phyloP scores from a whole-genome alignment of 2,797 vertebrate species.

The Sandelia bainsii region DNA sequence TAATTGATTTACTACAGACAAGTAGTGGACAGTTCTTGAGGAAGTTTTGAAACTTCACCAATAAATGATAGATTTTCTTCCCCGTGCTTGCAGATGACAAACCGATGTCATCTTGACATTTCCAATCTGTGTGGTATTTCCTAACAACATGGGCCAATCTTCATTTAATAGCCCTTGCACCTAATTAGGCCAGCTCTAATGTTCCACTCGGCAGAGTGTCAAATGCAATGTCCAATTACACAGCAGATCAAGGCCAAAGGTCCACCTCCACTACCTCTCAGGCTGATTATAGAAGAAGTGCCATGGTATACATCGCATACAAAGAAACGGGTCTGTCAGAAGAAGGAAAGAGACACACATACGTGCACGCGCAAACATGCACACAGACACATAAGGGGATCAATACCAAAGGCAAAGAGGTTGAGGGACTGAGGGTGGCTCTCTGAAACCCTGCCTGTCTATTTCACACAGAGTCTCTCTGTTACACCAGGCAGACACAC shows the following conservation, averaged over 20 bases:
- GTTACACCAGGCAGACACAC: slow-evolving; percentile 67
- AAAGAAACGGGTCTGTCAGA: slow-evolving; percentile 64
- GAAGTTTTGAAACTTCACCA: slow-evolving; percentile 73
- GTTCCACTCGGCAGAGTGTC: slow-evolving; percentile 84
- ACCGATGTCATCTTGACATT: slow-evolving; percentile 79
- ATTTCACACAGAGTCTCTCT: slow-evolving; percentile 79
- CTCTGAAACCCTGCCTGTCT: slow-evolving; percentile 71
- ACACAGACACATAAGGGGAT: slow-evolving; percentile 63
- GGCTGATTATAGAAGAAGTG: slow-evolving; percentile 79
- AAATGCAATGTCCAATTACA: slow-evolving; percentile 87
- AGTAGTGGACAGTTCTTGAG: slow-evolving; percentile 56
- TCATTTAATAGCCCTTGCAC: slow-evolving; percentile 81
- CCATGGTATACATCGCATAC: slow-evolving; percentile 64
- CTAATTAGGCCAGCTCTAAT: slow-evolving; percentile 86
- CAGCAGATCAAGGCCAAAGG: slow-evolving; percentile 84
- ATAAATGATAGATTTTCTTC: slow-evolving; percentile 74
- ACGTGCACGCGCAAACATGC: slow-evolving; percentile 23
- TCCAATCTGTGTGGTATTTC: slow-evolving; percentile 85
- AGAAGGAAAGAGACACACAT: slow-evolving; percentile 38
- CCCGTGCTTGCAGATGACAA: slow-evolving; percentile 60
- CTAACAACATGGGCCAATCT: slow-evolving; percentile 80
- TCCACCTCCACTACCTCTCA: slow-evolving; percentile 76
- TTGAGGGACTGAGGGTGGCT: slow-evolving; percentile 65
- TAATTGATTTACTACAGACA: slow-evolving; percentile 45
- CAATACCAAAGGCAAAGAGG: slow-evolving; percentile 69